Percentiles rank a stretch among this genome's conserved stretches.
Evolutionary conservation across 2,113 vertebrate genomes (phyloP).

Genomic region (Cardinalis cardinalis): DNA sequence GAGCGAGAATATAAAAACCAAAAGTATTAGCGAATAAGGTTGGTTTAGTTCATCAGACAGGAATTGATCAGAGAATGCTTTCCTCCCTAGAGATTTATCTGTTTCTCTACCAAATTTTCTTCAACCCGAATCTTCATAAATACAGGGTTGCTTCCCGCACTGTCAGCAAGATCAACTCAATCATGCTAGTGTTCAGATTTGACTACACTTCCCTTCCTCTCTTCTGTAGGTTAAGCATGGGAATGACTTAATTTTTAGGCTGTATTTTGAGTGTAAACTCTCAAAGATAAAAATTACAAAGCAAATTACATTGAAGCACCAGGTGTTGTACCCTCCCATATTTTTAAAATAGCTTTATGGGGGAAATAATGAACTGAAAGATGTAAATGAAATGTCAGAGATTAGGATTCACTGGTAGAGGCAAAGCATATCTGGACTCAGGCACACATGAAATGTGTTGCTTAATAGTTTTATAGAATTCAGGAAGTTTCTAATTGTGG

Average conservation of each 20-base stretch:
- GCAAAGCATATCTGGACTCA: not conserved
- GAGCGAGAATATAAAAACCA: not conserved
- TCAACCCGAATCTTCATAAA: accelerated
- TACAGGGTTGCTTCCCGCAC: not conserved
- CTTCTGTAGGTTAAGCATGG: not conserved
- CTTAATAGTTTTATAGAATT: not conserved
- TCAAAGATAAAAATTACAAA: not conserved
- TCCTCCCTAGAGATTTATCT: not conserved
- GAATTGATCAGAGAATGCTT: not conserved
- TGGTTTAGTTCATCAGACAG: not conserved
- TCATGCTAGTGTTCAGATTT: not conserved
- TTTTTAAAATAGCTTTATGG: not conserved
- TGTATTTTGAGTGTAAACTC: not conserved
- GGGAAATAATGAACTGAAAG: not conserved
- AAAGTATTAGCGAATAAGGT: not conserved
- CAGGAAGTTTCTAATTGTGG: not conserved
- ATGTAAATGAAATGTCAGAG: not conserved
- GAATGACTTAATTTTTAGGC: not conserved
- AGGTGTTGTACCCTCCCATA: not conserved
- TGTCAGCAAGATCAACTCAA: not conserved
- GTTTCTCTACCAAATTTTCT: not conserved
- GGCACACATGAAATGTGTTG: not conserved
- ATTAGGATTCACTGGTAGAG: not conserved
- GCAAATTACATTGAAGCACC: not conserved
- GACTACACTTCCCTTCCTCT: not conserved